A percentile compares a stretch with the other conserved stretches of the same genome.
Conservation (phyloP, 2,888 invertebrate species). For the Xestia sexstrigata region DNA sequence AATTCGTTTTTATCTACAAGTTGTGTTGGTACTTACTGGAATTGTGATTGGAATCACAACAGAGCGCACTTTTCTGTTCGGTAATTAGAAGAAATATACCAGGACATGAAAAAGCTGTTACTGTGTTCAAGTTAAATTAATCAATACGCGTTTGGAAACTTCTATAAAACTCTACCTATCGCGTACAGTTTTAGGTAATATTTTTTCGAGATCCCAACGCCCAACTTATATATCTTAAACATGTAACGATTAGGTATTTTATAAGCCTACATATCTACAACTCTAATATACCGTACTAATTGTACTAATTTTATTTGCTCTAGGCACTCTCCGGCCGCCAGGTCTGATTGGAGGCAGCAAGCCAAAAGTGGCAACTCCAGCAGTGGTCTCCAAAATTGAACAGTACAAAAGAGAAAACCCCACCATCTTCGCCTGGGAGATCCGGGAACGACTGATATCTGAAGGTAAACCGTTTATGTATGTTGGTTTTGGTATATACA, state of each 20-base stretch:
- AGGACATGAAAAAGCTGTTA: not conserved
- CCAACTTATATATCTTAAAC: no score
- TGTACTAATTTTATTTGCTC: constrained; percentile 72
- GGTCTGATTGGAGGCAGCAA: constrained; percentile 98
- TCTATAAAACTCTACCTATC: not conserved
- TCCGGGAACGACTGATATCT: constrained; percentile 98
- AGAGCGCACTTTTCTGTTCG: constrained; percentile 13
- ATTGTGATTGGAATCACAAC: constrained; percentile 39
- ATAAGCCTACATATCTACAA: not conserved
- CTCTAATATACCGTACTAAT: not conserved
- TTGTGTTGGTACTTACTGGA: constrained; percentile 25
- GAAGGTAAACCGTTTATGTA: constrained; percentile 93
- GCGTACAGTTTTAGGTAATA: not conserved
- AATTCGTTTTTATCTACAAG: constrained; percentile 67
- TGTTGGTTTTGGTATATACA: not conserved
- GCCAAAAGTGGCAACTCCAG: constrained; percentile 99
- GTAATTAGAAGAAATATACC: not conserved
- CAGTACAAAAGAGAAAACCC: constrained; percentile 99
- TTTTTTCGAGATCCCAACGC: no score
- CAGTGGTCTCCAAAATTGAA: constrained; percentile 99
- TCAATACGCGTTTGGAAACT: not conserved
- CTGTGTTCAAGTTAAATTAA: not conserved
- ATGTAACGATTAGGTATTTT: not conserved
- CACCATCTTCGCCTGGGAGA: constrained; percentile 99
- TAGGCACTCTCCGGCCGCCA: constrained; percentile 97